Evolutionary conservation across 2,797 vertebrate genomes (phyloP).

Genomic region (Rhinella marina): DNA sequence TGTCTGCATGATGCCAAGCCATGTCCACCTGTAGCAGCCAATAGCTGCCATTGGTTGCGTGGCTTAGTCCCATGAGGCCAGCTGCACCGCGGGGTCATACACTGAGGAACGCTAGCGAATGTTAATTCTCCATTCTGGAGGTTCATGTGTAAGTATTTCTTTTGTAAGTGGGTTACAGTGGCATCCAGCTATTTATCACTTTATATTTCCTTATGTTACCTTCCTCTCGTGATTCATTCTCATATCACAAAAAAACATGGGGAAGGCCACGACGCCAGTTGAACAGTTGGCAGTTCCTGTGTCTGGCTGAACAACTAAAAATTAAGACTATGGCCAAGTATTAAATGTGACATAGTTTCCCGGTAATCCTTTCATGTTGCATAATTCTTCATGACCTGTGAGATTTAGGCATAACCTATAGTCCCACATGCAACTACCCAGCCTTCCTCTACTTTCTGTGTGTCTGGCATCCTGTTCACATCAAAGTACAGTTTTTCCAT

Average conservation of each 20-base stretch:
- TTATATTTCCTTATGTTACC: conserved; percentile 27
- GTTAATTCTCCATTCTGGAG: not conserved
- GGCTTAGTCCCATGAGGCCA: too few relatives aligned
- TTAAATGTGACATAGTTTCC: conserved; percentile 39
- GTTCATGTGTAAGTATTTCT: not conserved
- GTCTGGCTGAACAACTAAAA: conserved; percentile 31
- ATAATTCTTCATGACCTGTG: conserved; percentile 53
- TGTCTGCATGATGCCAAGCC: too few relatives aligned
- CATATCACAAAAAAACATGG: conserved; percentile 4
- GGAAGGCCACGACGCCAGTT: conserved; percentile 37
- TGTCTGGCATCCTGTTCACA: conserved; percentile 60
- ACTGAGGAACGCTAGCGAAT: not conserved
- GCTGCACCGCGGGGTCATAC: too few relatives aligned
- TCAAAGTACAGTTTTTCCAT: conserved; percentile 53
- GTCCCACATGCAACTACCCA: conserved; percentile 39
- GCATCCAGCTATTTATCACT: not conserved
- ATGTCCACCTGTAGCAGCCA: too few relatives aligned
- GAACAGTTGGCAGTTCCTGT: conserved; percentile 46
- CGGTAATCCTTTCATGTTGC: conserved; percentile 48
- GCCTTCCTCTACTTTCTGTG: conserved; percentile 48
- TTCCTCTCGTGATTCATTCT: conserved; percentile 31
- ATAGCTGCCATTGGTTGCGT: too few relatives aligned
- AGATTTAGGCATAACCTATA: conserved; percentile 49
- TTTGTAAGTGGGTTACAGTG: not conserved
- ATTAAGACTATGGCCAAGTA: not conserved